phyloP scores from a whole-genome alignment of 2,797 vertebrate species.

The Malacoctenus gilli region DNA sequence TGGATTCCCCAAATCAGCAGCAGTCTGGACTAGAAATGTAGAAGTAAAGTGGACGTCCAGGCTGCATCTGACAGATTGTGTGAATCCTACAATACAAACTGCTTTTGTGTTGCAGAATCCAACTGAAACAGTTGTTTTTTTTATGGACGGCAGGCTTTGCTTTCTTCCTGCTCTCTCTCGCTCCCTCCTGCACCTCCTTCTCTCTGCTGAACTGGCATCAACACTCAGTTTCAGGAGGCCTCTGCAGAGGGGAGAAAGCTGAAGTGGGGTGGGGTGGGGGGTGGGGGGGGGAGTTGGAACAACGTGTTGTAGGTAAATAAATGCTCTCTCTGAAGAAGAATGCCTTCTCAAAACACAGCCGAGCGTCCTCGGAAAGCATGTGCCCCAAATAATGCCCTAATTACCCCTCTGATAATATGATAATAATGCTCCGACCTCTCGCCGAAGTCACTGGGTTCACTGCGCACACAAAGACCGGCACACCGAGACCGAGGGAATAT shows the following conservation, averaged over 20 bases:
- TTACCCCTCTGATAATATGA: slow-evolving; percentile 74
- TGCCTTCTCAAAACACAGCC: slow-evolving; percentile 74
- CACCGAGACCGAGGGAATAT: slow-evolving; percentile 68
- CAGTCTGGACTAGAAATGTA: no score
- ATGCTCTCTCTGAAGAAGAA: slow-evolving; percentile 80
- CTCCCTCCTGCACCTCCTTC: slow-evolving; percentile 68
- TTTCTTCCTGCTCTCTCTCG: slow-evolving; percentile 54
- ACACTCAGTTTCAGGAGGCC: slow-evolving; percentile 74
- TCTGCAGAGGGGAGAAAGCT: slow-evolving; percentile 67
- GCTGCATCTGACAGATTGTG: no score
- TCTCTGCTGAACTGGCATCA: slow-evolving; percentile 72
- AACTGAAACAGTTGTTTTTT: slow-evolving; percentile 41
- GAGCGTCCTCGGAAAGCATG: slow-evolving; percentile 57
- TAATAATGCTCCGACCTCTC: slow-evolving; percentile 65
- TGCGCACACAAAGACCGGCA: slow-evolving; percentile 59
- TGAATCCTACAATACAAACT: no score
- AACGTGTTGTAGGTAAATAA: slow-evolving; percentile 83
- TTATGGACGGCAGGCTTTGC: slow-evolving; percentile 37
- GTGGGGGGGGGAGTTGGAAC: slow-evolving; percentile 77
- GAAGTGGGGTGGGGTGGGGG: no score
- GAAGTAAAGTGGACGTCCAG: no score
- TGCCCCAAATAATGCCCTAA: slow-evolving; percentile 75
- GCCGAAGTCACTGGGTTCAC: slow-evolving; percentile 76
- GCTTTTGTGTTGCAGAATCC: slow-evolving; percentile 3
- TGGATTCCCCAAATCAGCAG: slow-evolving; percentile 37